A percentile compares a stretch with the other conserved stretches of the same genome.
These are phyloP conservation scores for Pelochelys cantorii DNA, from an alignment of 2,797 vertebrate genomes.

Conservation along the genomic window DNA sequence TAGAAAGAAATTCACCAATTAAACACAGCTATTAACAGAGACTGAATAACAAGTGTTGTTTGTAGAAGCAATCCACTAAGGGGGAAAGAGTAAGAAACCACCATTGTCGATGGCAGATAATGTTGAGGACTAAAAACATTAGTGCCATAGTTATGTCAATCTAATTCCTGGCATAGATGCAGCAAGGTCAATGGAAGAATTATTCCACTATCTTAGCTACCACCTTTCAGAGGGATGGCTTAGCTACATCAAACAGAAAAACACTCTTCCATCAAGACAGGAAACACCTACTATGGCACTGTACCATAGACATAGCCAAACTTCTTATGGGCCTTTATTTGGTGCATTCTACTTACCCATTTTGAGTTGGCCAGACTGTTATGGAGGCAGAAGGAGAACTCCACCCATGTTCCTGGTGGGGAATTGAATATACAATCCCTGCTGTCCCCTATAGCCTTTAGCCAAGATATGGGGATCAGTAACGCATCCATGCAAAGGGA, in stretches of 20 bases:
- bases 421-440: background rate
- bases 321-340: background rate
- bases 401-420: background rate
- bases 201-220: background rate
- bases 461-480: background rate
- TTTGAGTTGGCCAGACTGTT: background rate
- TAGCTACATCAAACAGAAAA: background rate
- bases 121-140: background rate
- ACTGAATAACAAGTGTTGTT: background rate
- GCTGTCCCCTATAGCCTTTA: background rate
- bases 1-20: background rate
- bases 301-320: background rate
- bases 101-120: background rate
- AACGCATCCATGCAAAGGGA: background rate
- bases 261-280: background rate
- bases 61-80: background rate
- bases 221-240: background rate
- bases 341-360: background rate
- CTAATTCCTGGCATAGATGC: background rate
- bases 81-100: background rate
- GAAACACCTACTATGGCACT: background rate
- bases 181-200: background rate
- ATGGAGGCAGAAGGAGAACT: background rate
- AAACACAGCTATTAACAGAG: background rate
- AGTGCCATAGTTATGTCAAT: background rate